Base-by-base conservation (phyloP, 1,140 invertebrate species). In the Lepidostoma basale region DNA sequence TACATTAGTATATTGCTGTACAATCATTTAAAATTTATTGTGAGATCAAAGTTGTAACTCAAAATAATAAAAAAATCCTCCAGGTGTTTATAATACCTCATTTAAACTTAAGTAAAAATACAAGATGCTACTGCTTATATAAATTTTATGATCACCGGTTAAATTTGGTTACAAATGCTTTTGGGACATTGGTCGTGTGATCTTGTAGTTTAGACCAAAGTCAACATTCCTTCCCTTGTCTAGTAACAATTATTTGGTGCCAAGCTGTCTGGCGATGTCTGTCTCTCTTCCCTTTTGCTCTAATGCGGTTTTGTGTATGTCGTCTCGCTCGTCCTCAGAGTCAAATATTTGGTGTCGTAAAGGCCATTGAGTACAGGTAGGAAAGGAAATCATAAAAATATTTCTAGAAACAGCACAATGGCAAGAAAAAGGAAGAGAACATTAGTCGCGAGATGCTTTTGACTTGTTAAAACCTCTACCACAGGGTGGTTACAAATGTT, bases 361-460 rank as follows among this genome's bases (percentile, higher is more conserved):
- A 62, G 25, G 42, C 60, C 18, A 60, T 47, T 47, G 42, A 45
- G 23, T 42, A 72, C 70, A 72, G 70, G 70, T 72, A 72, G 62
- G n/a, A 33, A 33, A 72, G 70, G 70, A 72, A 72, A 68, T 68
- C 70, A 65, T 72, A 72, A 72, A 72, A 72, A 72, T 68, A 72
- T 68, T 68, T 72, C 22, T 25, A 65, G 68, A 66, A 70, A 67
- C 58, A 33, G 12, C 42, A 60, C 63, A 60, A 68, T 65, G 44
- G 45, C 36, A 60, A 60, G 52, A 65, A 71, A 71, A 71, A 68
- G 70, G 70, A 72, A 72, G 70, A 72, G 52, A 52, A 62, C 70
- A 72, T 72, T 72, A 72, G 56, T 47, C 44, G 60, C 23, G 23
- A 45, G 60, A 40, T 47, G 44, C 45, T 68, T 59, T 58, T 36